These are phyloP conservation scores for Neotoxoptera formosana DNA, from an alignment of 1,140 invertebrate species.

Conservation along the genomic window DNA sequence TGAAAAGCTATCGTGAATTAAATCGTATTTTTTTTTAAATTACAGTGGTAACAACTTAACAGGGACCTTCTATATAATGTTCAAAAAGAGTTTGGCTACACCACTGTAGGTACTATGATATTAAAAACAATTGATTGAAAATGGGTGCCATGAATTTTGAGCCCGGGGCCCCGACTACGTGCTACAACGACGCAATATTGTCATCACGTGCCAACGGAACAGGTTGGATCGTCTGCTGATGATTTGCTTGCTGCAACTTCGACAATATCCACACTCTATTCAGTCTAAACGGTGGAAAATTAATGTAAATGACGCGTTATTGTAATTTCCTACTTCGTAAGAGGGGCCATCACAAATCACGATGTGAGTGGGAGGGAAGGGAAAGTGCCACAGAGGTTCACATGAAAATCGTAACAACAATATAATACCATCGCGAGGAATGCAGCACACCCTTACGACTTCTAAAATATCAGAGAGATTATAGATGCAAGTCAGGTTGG, in stretches of 20 bases:
- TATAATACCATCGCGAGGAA: neutral
- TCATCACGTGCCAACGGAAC: neutral
- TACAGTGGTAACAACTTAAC: too few species aligned
- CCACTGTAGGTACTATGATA: too few species aligned
- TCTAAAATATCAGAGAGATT: neutral
- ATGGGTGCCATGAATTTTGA: too few species aligned
- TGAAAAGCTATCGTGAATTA: too few species aligned
- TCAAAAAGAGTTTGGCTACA: too few species aligned
- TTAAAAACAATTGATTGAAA: too few species aligned
- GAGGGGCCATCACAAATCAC: neutral
- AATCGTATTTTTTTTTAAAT: too few species aligned
- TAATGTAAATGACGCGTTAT: neutral
- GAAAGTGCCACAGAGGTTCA: neutral
- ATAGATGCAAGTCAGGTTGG: slow-evolving; percentile 2
- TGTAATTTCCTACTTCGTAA: neutral
- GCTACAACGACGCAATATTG: neutral
- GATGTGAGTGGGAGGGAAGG: too few species aligned
- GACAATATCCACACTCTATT: neutral
- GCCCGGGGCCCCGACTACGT: too few species aligned
- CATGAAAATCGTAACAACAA: neutral
- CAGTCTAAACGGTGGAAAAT: neutral
- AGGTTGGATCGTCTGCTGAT: neutral
- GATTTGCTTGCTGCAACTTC: neutral
- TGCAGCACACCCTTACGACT: neutral
- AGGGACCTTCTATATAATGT: too few species aligned